These are phyloP conservation scores for Rhegmatorhina hoffmannsi DNA, from an alignment of 2,113 vertebrate species.

Conservation along the genomic window DNA sequence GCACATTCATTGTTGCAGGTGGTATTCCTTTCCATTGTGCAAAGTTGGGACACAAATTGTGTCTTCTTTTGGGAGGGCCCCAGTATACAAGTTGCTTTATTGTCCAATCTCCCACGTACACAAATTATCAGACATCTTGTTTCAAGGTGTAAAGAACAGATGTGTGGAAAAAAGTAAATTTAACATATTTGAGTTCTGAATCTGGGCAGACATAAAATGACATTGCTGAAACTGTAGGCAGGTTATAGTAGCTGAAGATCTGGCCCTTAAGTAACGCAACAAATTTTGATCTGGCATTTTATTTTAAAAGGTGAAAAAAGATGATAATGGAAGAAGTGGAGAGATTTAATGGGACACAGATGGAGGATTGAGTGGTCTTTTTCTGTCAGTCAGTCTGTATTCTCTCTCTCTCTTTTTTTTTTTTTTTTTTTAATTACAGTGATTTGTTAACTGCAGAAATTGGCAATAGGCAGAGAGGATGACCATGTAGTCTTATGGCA, in stretches of 20 bases:
- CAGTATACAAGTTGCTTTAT: not conserved
- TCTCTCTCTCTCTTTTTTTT: not conserved
- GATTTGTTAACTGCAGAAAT: constrained; percentile 49
- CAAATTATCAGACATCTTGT: not conserved
- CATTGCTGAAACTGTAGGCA: not conserved
- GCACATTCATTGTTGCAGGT: not conserved
- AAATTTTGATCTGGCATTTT: not conserved
- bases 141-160: not conserved
- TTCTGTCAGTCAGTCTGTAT: constrained; percentile 49
- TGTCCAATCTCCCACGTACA: not conserved
- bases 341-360: not conserved
- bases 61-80: not conserved
- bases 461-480: not conserved
- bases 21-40: not conserved
- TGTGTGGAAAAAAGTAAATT: not conserved
- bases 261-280: not conserved
- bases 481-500: not conserved
- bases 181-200: not conserved
- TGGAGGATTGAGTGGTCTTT: constrained; percentile 17
- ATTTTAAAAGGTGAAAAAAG: constrained; percentile 11
- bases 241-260: not conserved
- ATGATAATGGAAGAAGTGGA: not conserved
- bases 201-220: not conserved
- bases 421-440: constrained; percentile 18
- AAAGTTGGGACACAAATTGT: not conserved